Percentiles rank a stretch among this genome's conserved stretches.
These are phyloP conservation scores for Aphaenogaster floridana DNA, from an alignment of 1,140 invertebrate genomes.

Conservation along the genomic window DNA sequence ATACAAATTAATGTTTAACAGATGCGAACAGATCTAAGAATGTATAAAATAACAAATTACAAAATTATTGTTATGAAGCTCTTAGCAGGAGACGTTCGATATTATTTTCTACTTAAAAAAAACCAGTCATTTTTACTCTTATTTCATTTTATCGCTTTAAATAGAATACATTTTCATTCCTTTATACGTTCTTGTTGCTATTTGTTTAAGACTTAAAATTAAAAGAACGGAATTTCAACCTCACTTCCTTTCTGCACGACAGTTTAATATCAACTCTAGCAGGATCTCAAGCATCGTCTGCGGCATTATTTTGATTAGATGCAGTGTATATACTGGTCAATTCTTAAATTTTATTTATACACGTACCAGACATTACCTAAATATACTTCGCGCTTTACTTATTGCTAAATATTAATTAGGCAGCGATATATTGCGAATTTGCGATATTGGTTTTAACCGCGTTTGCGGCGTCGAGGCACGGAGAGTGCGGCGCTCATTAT, in stretches of 20 bases:
- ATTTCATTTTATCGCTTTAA: neutral
- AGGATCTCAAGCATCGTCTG: neutral
- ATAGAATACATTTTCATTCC: neutral
- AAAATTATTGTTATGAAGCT: neutral
- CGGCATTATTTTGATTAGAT: neutral
- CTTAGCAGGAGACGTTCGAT: neutral
- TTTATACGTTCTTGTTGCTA: neutral
- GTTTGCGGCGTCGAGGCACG: constrained; percentile 24
- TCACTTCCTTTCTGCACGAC: neutral
- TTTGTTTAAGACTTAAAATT: neutral
- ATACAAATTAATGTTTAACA: neutral
- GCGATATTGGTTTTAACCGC: constrained; percentile 10
- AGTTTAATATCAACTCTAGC: neutral
- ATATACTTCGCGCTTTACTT: neutral
- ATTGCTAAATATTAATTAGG: constrained; percentile 3
- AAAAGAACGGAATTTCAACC: neutral
- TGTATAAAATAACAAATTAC: neutral
- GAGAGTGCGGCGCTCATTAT: constrained; percentile 61
- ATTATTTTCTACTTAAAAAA: neutral
- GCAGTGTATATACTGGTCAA: too few relatives aligned
- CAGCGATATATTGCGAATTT: neutral
- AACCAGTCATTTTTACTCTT: neutral
- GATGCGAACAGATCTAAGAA: neutral
- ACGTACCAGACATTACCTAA: neutral
- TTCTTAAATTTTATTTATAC: neutral